Evolutionary conservation across 2,888 invertebrate species (phyloP).

Genomic region (Lycophotia porphyrea): DNA sequence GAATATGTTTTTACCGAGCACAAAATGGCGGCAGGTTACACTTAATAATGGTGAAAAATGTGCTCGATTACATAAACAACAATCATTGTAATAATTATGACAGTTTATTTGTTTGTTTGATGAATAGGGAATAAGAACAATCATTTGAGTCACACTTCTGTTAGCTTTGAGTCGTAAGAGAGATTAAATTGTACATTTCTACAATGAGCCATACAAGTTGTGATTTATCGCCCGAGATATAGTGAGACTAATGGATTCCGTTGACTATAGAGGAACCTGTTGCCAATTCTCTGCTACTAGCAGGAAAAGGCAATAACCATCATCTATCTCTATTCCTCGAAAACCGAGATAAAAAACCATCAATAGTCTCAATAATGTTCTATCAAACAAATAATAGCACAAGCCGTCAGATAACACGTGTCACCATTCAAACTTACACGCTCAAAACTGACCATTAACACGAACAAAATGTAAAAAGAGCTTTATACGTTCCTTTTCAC

Average conservation of each 20-base stretch:
- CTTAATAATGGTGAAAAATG: constrained; percentile 65
- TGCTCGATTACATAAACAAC: constrained; percentile 55
- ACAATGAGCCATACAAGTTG: constrained; percentile 21
- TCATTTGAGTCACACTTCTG: constrained; percentile 22
- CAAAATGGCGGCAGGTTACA: constrained; percentile 63
- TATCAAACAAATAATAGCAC: constrained; percentile 51
- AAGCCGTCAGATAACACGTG: constrained; percentile 47
- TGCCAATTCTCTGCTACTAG: constrained; percentile 47
- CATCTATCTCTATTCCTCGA: constrained; percentile 22
- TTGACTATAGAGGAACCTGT: constrained; percentile 55
- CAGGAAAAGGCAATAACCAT: constrained; percentile 18
- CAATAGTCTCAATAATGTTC: constrained; percentile 25
- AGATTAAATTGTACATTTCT: constrained; percentile 39
- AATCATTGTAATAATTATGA: constrained; percentile 47
- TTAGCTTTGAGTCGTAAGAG: constrained; percentile 32
- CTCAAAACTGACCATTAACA: constrained; percentile 64
- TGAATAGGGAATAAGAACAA: constrained; percentile 37
- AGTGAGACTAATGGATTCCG: constrained; percentile 52
- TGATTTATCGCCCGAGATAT: constrained; percentile 55
- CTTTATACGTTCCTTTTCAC: constrained; percentile 64
- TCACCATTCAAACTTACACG: constrained; percentile 52
- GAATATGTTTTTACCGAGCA: constrained; percentile 66
- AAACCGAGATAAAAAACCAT: constrained; percentile 16
- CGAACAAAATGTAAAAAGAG: constrained; percentile 60
- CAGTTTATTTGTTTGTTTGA: constrained; percentile 44